Percentiles rank a stretch among this genome's conserved stretches.
phyloP scores from a whole-genome alignment of 1,140 invertebrate genomes.

The Danaus plexippus region DNA sequence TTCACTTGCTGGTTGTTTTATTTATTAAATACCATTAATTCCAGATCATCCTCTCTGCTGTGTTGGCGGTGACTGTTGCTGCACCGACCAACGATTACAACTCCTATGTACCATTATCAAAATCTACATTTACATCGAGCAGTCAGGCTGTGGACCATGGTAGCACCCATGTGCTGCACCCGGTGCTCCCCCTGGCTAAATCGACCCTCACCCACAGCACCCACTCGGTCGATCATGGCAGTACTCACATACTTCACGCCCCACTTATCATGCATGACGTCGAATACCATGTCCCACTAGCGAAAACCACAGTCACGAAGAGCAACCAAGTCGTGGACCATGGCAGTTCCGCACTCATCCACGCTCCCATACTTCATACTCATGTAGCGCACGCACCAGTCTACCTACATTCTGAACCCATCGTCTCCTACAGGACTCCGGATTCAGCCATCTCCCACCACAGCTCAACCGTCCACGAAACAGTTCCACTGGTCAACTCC shows the following conservation, averaged over 20 bases:
- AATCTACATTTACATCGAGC: conserved; percentile 47
- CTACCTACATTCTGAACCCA: conserved; percentile 26
- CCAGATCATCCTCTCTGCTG: conserved; percentile 57
- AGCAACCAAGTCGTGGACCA: conserved; percentile 54
- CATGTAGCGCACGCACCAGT: conserved; percentile 38
- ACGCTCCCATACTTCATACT: conserved; percentile 35
- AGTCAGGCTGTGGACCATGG: conserved; percentile 54
- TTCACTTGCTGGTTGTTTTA: too few relatives aligned
- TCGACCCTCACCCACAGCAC: conserved; percentile 44
- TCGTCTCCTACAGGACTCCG: conserved; percentile 36
- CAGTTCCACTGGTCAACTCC: conserved; percentile 39
- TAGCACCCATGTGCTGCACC: conserved; percentile 32
- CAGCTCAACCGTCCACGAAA: conserved; percentile 47
- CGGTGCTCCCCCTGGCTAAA: conserved; percentile 30
- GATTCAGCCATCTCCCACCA: conserved; percentile 46
- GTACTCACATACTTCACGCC: conserved; percentile 31
- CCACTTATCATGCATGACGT: conserved; percentile 37
- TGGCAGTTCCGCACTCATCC: conserved; percentile 37
- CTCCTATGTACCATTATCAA: conserved; percentile 34
- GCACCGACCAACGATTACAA: conserved; percentile 45
- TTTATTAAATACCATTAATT: conserved; percentile 1
- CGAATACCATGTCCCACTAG: conserved; percentile 31
- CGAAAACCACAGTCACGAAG: conserved; percentile 48
- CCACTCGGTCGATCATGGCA: conserved; percentile 49
- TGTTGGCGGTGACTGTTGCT: conserved; percentile 62